These are phyloP conservation scores for Dreissena rostriformis DNA, from an alignment of 1,140 invertebrate genomes.

Conservation along the genomic window DNA sequence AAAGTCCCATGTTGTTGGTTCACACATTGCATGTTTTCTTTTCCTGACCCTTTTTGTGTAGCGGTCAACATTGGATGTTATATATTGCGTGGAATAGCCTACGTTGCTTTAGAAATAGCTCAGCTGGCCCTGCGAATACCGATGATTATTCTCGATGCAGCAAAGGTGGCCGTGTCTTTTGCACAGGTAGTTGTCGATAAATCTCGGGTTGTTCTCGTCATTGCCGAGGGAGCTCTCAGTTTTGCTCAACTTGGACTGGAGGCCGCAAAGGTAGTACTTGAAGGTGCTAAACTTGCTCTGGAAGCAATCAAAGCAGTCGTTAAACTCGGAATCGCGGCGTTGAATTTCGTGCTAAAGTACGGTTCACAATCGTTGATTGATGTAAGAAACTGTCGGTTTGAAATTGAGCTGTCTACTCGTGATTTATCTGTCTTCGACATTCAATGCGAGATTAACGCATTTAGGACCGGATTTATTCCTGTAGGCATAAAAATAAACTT, in stretches of 20 bases:
- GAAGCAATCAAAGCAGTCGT: slow-evolving; percentile 46
- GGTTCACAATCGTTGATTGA: slow-evolving; percentile 37
- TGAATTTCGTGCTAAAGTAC: slow-evolving; percentile 35
- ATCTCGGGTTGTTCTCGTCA: slow-evolving; percentile 10
- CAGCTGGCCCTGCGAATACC: slow-evolving; percentile 46
- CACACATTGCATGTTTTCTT: slow-evolving; percentile 52
- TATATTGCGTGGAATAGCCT: slow-evolving; percentile 20
- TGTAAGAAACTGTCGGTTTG: slow-evolving; percentile 52
- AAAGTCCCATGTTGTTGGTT: slow-evolving; percentile 39
- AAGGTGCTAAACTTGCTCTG: slow-evolving; percentile 32
- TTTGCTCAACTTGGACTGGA: slow-evolving; percentile 31
- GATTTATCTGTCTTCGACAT: slow-evolving; percentile 46
- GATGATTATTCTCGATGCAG: slow-evolving; percentile 43
- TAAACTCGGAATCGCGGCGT: slow-evolving; percentile 13
- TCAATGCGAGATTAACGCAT: slow-evolving; percentile 54
- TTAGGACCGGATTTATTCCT: slow-evolving; percentile 34
- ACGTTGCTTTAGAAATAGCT: slow-evolving; percentile 40
- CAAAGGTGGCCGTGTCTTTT: slow-evolving; percentile 32
- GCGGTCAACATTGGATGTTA: slow-evolving; percentile 49
- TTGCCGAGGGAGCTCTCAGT: slow-evolving; percentile 28
- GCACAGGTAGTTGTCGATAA: slow-evolving; percentile 57
- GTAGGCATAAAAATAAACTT: slow-evolving; percentile 37
- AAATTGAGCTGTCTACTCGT: slow-evolving; percentile 35
- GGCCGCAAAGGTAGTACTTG: slow-evolving; percentile 19
- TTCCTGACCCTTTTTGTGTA: slow-evolving; percentile 44